Conservation (phyloP, 2,888 invertebrate species). For the Ophion ventricosus region DNA sequence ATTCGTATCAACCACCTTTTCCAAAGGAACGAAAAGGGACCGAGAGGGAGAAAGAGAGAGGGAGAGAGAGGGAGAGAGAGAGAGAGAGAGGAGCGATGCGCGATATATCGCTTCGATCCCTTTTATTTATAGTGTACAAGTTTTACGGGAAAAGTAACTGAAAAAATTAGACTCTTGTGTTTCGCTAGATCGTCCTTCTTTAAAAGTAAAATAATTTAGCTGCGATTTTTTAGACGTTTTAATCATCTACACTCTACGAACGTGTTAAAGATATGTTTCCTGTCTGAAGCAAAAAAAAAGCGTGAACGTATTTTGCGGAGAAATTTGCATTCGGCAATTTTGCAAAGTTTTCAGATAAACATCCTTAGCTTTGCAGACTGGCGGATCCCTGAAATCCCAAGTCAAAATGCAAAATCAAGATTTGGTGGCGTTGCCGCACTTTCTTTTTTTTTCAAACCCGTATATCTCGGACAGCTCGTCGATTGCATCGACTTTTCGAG, state of each 20-base stretch:
- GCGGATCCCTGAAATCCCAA: too few species aligned
- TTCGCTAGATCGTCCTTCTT: too few species aligned
- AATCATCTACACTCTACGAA: too few species aligned
- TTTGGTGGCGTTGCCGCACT: not conserved
- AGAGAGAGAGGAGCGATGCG: not conserved
- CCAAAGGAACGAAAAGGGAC: not conserved
- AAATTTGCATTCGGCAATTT: too few species aligned
- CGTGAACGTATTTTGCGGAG: too few species aligned
- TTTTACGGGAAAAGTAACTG: not conserved
- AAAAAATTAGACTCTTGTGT: not conserved
- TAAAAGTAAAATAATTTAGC: not conserved
- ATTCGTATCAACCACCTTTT: slow-evolving; percentile 30
- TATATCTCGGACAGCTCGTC: not conserved
- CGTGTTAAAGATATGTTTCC: too few species aligned
- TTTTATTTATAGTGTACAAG: slow-evolving; percentile 13
- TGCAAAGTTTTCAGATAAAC: too few species aligned
- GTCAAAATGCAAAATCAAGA: not conserved
- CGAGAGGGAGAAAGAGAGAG: not conserved
- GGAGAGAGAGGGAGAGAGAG: not conserved
- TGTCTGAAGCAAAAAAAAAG: too few species aligned
- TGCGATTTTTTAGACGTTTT: too few species aligned
- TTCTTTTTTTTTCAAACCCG: not conserved
- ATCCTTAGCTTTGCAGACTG: too few species aligned
- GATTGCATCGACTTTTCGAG: not conserved
- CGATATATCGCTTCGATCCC: not conserved